A percentile compares a stretch with the other conserved stretches of the same genome.
Conservation (phyloP, 2,797 vertebrate species). For the Acrocephalus scirpaceus region DNA sequence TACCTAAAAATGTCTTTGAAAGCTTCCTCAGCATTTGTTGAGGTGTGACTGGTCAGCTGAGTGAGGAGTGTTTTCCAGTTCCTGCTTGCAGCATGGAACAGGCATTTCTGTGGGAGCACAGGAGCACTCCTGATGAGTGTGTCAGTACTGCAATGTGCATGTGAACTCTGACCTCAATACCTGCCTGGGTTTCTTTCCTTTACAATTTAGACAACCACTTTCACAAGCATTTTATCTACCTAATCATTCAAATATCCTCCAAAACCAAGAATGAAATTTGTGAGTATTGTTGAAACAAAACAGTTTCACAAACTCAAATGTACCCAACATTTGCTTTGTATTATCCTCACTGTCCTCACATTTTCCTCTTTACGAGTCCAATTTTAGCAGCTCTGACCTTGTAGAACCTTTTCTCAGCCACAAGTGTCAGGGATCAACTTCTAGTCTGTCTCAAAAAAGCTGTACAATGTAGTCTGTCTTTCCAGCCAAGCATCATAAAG, state of each 20-base stretch:
- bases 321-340: not conserved
- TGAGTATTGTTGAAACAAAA: not conserved
- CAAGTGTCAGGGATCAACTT: not conserved
- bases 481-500: not conserved
- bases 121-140: accelerated
- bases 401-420: not conserved
- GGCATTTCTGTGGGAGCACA: not conserved
- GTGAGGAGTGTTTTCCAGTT: not conserved
- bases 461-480: not conserved
- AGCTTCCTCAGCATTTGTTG: not conserved
- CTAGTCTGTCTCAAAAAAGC: not conserved
- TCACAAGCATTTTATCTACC: not conserved
- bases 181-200: not conserved
- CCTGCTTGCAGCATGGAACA: not conserved
- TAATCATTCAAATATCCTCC: not conserved
- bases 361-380: not conserved
- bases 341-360: not conserved
- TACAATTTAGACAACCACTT: not conserved
- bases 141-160: not conserved
- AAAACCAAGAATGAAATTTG: not conserved
- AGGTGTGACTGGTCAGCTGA: not conserved
- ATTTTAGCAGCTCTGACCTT: constrained; percentile 2
- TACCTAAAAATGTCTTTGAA: not conserved
- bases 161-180: not conserved
- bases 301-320: not conserved